phyloP scores from a whole-genome alignment of 2,797 vertebrate genomes.

The Notolabrus celidotus region DNA sequence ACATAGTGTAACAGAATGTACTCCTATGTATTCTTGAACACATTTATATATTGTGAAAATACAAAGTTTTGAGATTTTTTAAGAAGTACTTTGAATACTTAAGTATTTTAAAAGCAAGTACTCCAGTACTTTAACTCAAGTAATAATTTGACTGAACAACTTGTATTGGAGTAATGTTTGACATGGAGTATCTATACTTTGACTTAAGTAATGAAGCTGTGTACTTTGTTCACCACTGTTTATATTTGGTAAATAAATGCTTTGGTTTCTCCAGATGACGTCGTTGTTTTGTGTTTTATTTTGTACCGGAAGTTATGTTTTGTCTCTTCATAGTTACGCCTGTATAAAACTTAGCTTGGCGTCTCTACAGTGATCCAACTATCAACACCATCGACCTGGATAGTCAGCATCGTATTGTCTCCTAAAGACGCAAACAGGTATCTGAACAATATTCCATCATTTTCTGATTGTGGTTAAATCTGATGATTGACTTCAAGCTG shows the following conservation, averaged over 20 bases:
- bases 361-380: conserved; percentile 55
- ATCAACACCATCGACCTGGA: conserved; percentile 60
- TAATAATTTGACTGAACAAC: too few relatives aligned
- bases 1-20: too few relatives aligned
- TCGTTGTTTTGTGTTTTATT: conserved; percentile 45
- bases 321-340: not conserved
- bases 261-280: not conserved
- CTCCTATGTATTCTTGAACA: too few relatives aligned
- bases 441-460: not conserved
- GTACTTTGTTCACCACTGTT: too few relatives aligned
- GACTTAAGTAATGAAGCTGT: too few relatives aligned
- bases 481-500: not conserved
- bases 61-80: too few relatives aligned
- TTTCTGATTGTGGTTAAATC: not conserved
- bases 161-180: too few relatives aligned
- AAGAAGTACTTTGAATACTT: too few relatives aligned
- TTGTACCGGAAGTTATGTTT: conserved; percentile 56
- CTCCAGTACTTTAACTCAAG: too few relatives aligned
- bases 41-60: too few relatives aligned
- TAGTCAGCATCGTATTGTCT: conserved; percentile 53
- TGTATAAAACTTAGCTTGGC: conserved; percentile 68
- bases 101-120: too few relatives aligned
- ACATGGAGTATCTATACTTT: too few relatives aligned
- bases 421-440: conserved; percentile 74
- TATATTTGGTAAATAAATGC: accelerated